These are phyloP conservation scores for Nephrocerus scutellatus DNA, from an alignment of 2,888 invertebrate species.

Conservation along the genomic window DNA sequence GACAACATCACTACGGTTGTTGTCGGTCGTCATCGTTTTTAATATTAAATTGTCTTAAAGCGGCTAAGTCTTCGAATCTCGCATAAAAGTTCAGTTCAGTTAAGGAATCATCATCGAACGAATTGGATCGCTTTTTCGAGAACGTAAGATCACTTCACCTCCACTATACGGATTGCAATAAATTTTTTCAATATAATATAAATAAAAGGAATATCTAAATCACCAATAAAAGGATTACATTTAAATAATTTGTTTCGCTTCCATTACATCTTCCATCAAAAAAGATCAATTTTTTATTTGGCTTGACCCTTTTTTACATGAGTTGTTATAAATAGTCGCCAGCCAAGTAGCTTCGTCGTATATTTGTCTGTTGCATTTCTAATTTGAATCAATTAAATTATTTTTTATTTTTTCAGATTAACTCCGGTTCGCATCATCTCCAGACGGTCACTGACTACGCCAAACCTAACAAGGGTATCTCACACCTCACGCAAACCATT, in stretches of 20 bases:
- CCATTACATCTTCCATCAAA: not conserved
- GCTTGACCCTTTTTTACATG: not conserved
- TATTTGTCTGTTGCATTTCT: constrained; percentile 5
- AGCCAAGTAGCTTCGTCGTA: not conserved
- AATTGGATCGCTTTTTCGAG: constrained; percentile 29
- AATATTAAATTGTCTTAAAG: constrained; percentile 1
- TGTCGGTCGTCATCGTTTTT: constrained; percentile 2
- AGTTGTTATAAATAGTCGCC: not conserved
- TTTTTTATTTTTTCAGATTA: constrained; percentile 50
- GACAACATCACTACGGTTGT: not conserved
- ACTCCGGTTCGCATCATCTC: constrained; percentile 56
- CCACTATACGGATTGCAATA: no score
- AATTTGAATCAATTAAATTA: not conserved
- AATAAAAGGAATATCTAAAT: constrained; percentile 2
- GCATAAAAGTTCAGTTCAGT: constrained; percentile 47
- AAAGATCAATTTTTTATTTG: constrained; percentile 4
- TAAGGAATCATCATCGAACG: constrained; percentile 40
- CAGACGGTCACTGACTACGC: constrained; percentile 67
- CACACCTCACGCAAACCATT: constrained; percentile 46
- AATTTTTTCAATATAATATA: constrained; percentile 2
- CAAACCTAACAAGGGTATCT: constrained; percentile 56
- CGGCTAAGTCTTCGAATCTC: constrained; percentile 31
- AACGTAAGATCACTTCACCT: constrained; percentile 16
- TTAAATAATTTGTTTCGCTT: constrained; percentile 2
- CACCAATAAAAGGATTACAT: not conserved